Percentiles rank a stretch among this genome's conserved stretches.
phyloP scores from a whole-genome alignment of 2,888 invertebrate genomes.

The Torymus aiolomorphi region DNA sequence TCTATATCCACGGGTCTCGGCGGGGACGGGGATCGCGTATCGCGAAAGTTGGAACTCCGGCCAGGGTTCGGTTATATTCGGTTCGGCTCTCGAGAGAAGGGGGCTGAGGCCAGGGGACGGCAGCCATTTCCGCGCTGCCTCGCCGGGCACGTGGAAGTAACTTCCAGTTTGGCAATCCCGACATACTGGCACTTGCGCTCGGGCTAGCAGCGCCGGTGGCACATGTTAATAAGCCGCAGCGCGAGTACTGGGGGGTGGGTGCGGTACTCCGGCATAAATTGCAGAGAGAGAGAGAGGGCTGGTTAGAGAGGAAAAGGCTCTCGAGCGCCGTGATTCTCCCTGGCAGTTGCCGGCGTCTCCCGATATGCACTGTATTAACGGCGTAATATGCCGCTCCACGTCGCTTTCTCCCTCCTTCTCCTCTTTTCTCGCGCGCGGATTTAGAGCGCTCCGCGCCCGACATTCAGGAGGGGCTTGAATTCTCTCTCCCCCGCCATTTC shows the following conservation, averaged over 20 bases:
- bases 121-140: not conserved
- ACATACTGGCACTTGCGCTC: slow-evolving; percentile 64
- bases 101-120: too few relatives aligned
- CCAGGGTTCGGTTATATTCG: too few relatives aligned
- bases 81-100: too few relatives aligned
- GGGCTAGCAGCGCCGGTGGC: slow-evolving; percentile 57
- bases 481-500: not conserved
- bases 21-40: too few relatives aligned
- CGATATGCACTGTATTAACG: slow-evolving; percentile 73
- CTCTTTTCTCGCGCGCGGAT: not conserved
- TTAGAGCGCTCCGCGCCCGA: too few relatives aligned
- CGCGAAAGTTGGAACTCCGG: too few relatives aligned
- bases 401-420: slow-evolving; percentile 61
- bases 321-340: slow-evolving; percentile 17
- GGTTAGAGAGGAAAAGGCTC: not conserved
- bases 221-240: slow-evolving; percentile 67
- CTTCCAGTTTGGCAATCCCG: slow-evolving; percentile 65
- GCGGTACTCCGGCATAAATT: slow-evolving; percentile 29
- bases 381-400: slow-evolving; percentile 71
- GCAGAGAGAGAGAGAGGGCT: not conserved
- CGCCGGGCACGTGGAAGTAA: slow-evolving; percentile 58
- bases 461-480: too few relatives aligned
- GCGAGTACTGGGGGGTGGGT: not conserved
- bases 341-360: slow-evolving; percentile 68
- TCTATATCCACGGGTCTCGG: too few relatives aligned